A percentile compares a stretch with the other conserved stretches of the same genome.
phyloP scores from a whole-genome alignment of 2,888 invertebrate genomes.

The Julus scandinavius region DNA sequence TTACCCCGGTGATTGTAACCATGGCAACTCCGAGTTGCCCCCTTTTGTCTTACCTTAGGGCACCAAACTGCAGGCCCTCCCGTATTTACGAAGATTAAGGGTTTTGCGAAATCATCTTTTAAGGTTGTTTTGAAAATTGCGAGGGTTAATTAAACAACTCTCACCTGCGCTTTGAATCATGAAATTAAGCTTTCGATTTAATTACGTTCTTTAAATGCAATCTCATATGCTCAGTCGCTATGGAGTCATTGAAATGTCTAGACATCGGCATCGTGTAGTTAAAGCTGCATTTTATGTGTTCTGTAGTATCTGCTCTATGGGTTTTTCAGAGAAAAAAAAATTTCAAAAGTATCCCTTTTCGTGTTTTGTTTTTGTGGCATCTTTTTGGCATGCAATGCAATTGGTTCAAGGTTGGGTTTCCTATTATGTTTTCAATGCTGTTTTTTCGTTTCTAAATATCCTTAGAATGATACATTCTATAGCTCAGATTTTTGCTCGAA shows the following conservation, averaged over 20 bases:
- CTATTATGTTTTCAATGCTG: constrained; percentile 26
- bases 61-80: neutral
- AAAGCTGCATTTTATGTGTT: neutral
- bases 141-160: constrained; percentile 19
- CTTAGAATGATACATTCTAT: neutral
- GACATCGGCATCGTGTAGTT: neutral
- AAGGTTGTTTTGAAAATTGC: constrained; percentile 17
- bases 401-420: constrained; percentile 53
- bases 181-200: constrained; percentile 33
- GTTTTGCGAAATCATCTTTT: constrained; percentile 14
- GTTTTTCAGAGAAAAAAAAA: neutral
- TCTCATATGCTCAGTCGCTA: neutral
- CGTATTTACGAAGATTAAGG: neutral
- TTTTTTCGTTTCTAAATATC: neutral
- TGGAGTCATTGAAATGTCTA: constrained; percentile 20
- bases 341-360: neutral
- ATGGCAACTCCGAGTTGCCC: neutral
- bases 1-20: constrained; percentile 43
- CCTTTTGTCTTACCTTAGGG: constrained; percentile 25
- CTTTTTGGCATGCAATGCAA: constrained; percentile 49
- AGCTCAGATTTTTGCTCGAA: neutral
- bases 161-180: constrained; percentile 26
- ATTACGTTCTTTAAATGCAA: neutral
- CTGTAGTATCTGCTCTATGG: neutral
- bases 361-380: constrained; percentile 13